Base-by-base conservation (phyloP, 2,888 invertebrate genomes). In the Beris morrisii region DNA sequence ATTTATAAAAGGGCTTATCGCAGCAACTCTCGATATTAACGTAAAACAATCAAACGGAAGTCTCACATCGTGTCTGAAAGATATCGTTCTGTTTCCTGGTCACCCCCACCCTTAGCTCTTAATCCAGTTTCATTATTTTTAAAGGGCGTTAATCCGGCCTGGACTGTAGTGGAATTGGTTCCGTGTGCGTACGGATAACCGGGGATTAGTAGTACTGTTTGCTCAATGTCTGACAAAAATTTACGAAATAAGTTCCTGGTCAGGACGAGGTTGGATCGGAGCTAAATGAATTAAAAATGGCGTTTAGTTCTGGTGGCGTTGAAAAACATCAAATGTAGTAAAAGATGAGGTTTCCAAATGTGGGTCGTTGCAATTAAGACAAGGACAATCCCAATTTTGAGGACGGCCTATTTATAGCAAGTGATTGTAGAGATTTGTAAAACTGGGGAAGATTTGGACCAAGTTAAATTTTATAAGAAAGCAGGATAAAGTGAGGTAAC, bases 61-160 rank as follows among this genome's bases (percentile, higher is more conserved):
- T 28, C 32, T 43, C 38, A 7, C 38, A 7, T 9, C 38, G 38
- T 38, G 9, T 22, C 52, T 28, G 22, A 28, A 52, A 52, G 52
- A 15, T 15, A 11, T 15, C 22, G 28, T 15, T 28, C 4, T 53
- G 53, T 54, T 9, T 31, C 30, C 56, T 43, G 43, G 38, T 43
- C n/a, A 30, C 32, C 38, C 28, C 3, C 58, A 46, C 31, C 46
- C 28, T 65, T 65, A 56, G 52, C 65, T 50, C 65, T 68, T 68
- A 68, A 68, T 68, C 68, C 68, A 56, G 56, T 65, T 68, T 68
- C 65, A 65, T 68, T 68, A 68, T 68, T 68, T 68, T 61, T 55
- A 68, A 55, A 59, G 61, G 61, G 65, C 65, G 68, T 44, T 68
- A 68, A 68, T 65, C 68, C 65, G 46, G 54, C 59, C 65, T 68